Evolutionary conservation across 1,140 invertebrate genomes (phyloP).

Genomic region (Drosophila tropicalis): DNA sequence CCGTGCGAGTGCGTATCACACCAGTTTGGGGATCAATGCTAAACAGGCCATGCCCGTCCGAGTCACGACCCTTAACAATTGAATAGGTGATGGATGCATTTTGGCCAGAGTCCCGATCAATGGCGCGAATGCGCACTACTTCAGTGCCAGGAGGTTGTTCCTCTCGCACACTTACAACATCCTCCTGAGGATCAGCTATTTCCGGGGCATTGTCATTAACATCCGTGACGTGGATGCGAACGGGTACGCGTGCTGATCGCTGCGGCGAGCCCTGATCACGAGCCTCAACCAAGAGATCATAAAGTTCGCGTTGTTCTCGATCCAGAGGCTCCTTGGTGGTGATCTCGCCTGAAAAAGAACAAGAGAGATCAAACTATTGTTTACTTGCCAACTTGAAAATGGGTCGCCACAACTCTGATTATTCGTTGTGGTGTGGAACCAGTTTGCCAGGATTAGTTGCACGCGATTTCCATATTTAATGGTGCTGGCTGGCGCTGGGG

Average conservation of each 20-base stretch:
- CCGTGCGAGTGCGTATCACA: conserved; percentile 92
- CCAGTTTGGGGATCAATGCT: conserved; percentile 93
- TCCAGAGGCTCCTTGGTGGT: conserved; percentile 92
- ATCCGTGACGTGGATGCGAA: conserved; percentile 91
- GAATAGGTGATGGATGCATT: conserved; percentile 95
- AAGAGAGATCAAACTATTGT: conserved; percentile 19
- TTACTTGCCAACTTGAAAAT: not conserved
- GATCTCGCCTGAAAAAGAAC: conserved; percentile 89
- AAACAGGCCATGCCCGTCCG: conserved; percentile 93
- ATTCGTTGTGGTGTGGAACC: conserved; percentile 32
- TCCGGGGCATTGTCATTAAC: conserved; percentile 96
- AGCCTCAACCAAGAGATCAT: conserved; percentile 93
- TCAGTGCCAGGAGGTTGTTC: conserved; percentile 93
- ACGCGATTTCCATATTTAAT: conserved; percentile 82
- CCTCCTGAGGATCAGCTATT: conserved; percentile 94
- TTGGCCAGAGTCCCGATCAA: conserved; percentile 93
- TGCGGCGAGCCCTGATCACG: conserved; percentile 92
- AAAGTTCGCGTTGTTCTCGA: conserved; percentile 90
- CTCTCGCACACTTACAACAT: conserved; percentile 93
- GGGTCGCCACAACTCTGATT: not conserved
- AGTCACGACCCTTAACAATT: conserved; percentile 92
- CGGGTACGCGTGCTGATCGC: conserved; percentile 88
- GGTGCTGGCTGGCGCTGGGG: conserved; percentile 58
- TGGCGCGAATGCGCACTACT: conserved; percentile 92
- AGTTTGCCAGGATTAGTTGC: conserved; percentile 76